Conservation (phyloP, 2,797 vertebrate species). For the Phalanger gymnotis region DNA sequence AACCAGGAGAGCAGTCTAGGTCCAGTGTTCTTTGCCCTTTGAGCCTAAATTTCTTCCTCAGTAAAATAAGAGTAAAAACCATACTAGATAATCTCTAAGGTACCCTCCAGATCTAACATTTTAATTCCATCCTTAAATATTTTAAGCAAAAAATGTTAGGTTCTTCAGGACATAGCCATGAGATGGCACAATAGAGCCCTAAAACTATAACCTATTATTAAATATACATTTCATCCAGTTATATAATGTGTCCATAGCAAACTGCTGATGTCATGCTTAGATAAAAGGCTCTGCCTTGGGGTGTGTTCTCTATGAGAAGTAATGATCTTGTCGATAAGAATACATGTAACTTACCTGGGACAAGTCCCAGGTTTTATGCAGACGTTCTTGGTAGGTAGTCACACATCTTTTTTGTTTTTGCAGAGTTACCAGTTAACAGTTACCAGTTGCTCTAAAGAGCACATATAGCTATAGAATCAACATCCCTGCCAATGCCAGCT, state of each 20-base stretch:
- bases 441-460: not conserved
- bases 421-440: constrained; percentile 14
- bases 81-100: not conserved
- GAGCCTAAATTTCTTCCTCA: not conserved
- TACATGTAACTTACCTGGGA: not conserved
- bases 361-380: constrained; percentile 19
- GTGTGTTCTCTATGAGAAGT: not conserved
- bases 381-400: constrained; percentile 15
- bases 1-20: not conserved
- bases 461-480: not conserved
- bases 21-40: not conserved
- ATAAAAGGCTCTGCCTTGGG: not conserved
- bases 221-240: constrained; percentile 19
- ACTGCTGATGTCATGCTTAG: constrained; percentile 26
- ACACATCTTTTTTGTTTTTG: constrained; percentile 42
- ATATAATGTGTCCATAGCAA: constrained; percentile 3
- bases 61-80: not conserved
- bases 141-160: not conserved
- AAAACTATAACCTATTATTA: not conserved
- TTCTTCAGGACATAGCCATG: constrained; percentile 55
- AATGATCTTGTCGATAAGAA: not conserved
- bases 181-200: constrained; percentile 78
- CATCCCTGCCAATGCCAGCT: not conserved
- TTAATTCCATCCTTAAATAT: not conserved
- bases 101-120: not conserved